Evolutionary conservation across 2,888 invertebrate species (phyloP).

Genomic region (Oscheius sp.): DNA sequence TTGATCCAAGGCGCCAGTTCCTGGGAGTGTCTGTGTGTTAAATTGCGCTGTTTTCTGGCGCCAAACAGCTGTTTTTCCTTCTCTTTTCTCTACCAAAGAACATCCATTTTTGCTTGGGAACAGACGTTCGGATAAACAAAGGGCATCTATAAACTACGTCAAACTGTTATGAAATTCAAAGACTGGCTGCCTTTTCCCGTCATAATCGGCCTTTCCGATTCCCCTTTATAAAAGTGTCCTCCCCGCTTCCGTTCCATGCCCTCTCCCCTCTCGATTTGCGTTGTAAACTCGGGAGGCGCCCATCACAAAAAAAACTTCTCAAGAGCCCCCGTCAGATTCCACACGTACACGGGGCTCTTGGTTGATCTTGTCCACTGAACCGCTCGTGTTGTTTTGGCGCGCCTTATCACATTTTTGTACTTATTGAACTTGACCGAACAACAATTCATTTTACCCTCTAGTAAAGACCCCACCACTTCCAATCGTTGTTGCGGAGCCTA

Average conservation of each 20-base stretch:
- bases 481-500: too few relatives aligned
- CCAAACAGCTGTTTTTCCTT: not conserved
- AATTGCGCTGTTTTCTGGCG: not conserved
- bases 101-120: not conserved
- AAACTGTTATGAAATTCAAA: not conserved
- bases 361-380: not conserved
- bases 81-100: not conserved
- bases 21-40: not conserved
- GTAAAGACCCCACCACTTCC: too few relatives aligned
- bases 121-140: not conserved
- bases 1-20: constrained; percentile 8
- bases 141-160: not conserved
- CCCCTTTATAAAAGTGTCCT: not conserved
- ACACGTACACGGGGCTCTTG: not conserved
- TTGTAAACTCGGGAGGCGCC: constrained; percentile 8
- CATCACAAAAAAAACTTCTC: constrained; percentile 12
- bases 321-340: constrained; percentile 7
- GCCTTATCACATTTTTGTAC: too few relatives aligned
- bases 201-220: constrained; percentile 13
- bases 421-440: too few relatives aligned
- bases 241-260: not conserved
- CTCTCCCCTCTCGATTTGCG: constrained; percentile 1
- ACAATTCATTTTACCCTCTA: too few relatives aligned
- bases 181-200: constrained; percentile 2
- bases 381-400: too few relatives aligned